phyloP scores from a whole-genome alignment of 1,140 invertebrate genomes.

The Oedothorax gibbosus region DNA sequence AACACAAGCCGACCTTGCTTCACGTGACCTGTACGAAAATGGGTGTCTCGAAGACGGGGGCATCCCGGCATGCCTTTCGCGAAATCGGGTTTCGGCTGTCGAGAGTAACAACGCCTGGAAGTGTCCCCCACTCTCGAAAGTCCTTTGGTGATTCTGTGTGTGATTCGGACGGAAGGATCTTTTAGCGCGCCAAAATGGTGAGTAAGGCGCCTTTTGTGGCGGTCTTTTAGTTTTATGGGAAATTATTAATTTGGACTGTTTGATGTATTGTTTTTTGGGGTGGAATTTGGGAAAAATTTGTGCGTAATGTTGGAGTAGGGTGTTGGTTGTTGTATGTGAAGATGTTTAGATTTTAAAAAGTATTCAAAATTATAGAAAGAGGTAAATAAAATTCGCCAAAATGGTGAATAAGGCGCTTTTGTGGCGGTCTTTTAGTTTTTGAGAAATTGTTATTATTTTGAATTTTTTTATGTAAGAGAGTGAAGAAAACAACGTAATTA shows the following conservation, averaged over 20 bases:
- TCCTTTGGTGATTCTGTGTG: conserved; percentile 6
- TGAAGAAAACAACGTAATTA: no score
- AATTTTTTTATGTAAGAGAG: no score
- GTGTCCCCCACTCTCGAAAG: background rate
- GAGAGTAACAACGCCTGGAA: background rate
- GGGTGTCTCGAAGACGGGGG: conserved; percentile 17
- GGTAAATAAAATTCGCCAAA: background rate
- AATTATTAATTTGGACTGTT: background rate
- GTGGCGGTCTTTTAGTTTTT: no score
- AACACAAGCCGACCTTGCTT: conserved; percentile 59
- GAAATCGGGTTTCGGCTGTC: conserved; percentile 9
- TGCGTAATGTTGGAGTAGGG: background rate
- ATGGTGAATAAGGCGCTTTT: no score
- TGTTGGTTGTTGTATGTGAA: background rate
- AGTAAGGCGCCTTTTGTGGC: background rate
- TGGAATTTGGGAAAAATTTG: background rate
- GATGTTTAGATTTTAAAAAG: background rate
- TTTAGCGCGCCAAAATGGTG: conserved; percentile 24
- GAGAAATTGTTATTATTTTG: no score
- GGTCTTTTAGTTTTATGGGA: background rate
- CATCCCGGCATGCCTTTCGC: conserved; percentile 24
- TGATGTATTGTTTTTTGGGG: background rate
- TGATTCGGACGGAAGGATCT: background rate
- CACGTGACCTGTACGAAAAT: conserved; percentile 60
- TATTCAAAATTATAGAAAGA: background rate